Conservation (phyloP, 2,797 vertebrate species). For the Sorex maritimensis region DNA sequence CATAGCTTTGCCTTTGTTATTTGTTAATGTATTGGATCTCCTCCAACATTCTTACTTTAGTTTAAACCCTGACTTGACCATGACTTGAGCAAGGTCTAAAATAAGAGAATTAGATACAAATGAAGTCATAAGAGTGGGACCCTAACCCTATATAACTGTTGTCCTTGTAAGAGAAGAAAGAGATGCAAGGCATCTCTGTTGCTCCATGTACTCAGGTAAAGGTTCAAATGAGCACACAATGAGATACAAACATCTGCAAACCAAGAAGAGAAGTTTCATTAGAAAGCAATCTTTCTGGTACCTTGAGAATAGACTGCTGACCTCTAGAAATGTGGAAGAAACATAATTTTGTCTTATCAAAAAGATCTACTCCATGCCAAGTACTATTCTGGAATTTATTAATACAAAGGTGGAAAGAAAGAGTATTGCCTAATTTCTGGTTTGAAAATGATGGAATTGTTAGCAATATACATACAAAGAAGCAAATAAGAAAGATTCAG, state of each 20-base stretch:
- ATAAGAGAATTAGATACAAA: neutral
- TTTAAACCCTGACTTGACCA: neutral
- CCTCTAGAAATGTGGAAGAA: neutral
- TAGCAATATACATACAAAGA: neutral
- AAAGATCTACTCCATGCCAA: neutral
- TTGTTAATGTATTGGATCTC: neutral
- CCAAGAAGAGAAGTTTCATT: neutral
- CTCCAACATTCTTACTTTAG: neutral
- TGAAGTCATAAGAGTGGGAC: neutral
- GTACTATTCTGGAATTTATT: neutral
- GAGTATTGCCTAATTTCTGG: neutral
- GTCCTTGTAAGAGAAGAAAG: neutral
- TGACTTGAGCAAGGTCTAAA: neutral
- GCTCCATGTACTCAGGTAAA: neutral
- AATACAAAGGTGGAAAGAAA: neutral
- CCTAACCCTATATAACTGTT: neutral
- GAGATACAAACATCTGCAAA: neutral
- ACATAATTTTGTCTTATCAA: neutral
- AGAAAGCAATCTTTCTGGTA: neutral
- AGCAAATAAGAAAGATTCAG: neutral
- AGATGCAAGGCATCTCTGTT: neutral
- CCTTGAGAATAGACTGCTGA: neutral
- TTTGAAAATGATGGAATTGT: neutral
- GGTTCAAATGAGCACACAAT: neutral
- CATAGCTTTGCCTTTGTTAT: neutral